A percentile compares a stretch with the other conserved stretches of the same genome.
phyloP scores from a whole-genome alignment of 1,140 invertebrate genomes.

The Euura lappo region DNA sequence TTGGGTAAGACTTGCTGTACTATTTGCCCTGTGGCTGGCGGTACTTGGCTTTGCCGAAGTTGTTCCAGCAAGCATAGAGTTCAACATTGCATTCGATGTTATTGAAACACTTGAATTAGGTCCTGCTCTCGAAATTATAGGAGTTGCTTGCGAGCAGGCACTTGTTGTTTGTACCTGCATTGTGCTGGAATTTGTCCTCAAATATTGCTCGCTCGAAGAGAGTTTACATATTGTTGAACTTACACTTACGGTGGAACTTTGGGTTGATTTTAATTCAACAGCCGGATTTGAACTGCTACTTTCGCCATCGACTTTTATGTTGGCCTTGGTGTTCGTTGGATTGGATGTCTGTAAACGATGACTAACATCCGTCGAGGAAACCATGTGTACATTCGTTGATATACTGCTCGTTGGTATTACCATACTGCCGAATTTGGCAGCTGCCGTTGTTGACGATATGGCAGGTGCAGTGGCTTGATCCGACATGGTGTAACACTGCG shows the following conservation, averaged over 20 bases:
- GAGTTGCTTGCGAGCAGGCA: conserved; percentile 26
- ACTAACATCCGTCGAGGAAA: not conserved
- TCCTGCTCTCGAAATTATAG: conserved; percentile 27
- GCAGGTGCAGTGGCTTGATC: conserved; percentile 53
- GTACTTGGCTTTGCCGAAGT: conserved; percentile 49
- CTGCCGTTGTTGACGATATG: conserved; percentile 65
- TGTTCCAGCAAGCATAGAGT: conserved; percentile 54
- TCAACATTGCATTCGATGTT: conserved; percentile 57
- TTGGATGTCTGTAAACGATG: not conserved
- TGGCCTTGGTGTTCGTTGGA: conserved; percentile 22
- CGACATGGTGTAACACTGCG: conserved; percentile 42
- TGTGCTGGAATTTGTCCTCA: conserved; percentile 38
- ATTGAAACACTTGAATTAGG: conserved; percentile 47
- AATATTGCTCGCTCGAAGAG: conserved; percentile 38
- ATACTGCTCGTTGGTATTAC: conserved; percentile 38
- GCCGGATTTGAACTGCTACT: conserved; percentile 42
- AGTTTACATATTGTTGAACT: conserved; percentile 40
- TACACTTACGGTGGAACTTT: conserved; percentile 37
- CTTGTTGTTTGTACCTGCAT: conserved; percentile 37
- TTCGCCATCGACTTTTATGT: conserved; percentile 51
- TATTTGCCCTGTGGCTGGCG: conserved; percentile 40
- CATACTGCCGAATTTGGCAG: conserved; percentile 33
- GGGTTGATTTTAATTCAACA: conserved; percentile 50
- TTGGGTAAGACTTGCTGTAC: conserved; percentile 46
- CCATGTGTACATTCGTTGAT: conserved; percentile 16